Evolutionary conservation across 2,888 invertebrate species (phyloP).

Genomic region (Hybos culiciformis): DNA sequence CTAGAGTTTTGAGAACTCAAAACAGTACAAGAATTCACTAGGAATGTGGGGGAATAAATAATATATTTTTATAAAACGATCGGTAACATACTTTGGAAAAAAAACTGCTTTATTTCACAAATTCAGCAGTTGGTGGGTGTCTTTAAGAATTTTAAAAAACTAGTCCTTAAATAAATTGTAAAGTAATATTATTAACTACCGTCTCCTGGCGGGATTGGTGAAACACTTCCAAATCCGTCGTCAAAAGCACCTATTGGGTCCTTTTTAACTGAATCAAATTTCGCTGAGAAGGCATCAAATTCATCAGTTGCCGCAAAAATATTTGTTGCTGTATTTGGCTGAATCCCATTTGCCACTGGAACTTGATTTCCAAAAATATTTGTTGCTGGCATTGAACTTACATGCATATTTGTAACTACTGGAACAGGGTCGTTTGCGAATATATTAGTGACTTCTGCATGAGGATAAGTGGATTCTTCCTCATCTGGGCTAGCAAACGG

Average conservation of each 20-base stretch:
- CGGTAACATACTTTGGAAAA: no score
- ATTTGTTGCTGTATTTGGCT: slow-evolving; percentile 16
- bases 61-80: no score
- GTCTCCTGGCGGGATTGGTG: slow-evolving; percentile 23
- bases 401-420: slow-evolving; percentile 6
- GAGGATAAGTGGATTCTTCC: slow-evolving; percentile 22
- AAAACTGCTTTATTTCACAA: neutral
- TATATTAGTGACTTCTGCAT: slow-evolving; percentile 13
- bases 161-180: no score
- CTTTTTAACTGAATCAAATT: slow-evolving; percentile 55
- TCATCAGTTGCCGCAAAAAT: slow-evolving; percentile 42
- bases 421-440: slow-evolving; percentile 15
- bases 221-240: slow-evolving; percentile 28
- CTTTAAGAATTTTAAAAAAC: no score
- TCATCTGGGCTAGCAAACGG: slow-evolving; percentile 37
- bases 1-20: no score
- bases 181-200: slow-evolving; percentile 27
- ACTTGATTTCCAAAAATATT: slow-evolving; percentile 16
- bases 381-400: slow-evolving; percentile 16
- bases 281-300: slow-evolving; percentile 81
- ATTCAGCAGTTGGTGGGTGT: neutral
- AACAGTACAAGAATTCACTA: no score
- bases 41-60: no score
- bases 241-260: slow-evolving; percentile 30
- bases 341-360: neutral